Evolutionary conservation across 2,113 vertebrate genomes (phyloP), one percentile per base, ranked within the genome.

Genomic region (Microtus pennsylvanicus): DNA sequence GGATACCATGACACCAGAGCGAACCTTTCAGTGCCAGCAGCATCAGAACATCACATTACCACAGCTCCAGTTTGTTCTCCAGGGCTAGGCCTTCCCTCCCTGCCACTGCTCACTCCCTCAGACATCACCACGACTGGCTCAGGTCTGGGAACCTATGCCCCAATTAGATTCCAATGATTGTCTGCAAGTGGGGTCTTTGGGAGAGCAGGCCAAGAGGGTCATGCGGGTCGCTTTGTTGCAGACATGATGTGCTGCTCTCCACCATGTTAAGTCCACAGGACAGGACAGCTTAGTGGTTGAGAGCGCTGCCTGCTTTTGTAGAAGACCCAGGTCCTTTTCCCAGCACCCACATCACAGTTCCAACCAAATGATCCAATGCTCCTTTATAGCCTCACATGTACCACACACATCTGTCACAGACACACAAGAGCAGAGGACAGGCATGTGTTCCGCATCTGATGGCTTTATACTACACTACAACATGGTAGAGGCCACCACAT

Each of bases 1-100:
- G 89, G 35, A 45, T 11, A 19, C 28, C 1, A n/a, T 1, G 35
- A 21, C 0, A 4, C 17, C 80, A 50, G 7, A 22, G 3, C 22
- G 6, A 10, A 88, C 5, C 52, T 14, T 7, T 2, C 0, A 35
- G 11, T 47, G 11, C 50, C 0, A 30, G 35, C 9, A n/a, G 21
- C 22, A 16, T 2, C 12, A 30, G 58, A 11, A 28, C 24, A 7
- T 33, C 6, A 5, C 4, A 42, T 42, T 42, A 42, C 76, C 12
- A 0, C 26, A 4, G 28, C 52, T n/a, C 63, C 50, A 7, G 0
- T 0, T 0, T 10, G 38, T 19, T 55, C 85, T 12, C 2, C 0
- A 3, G 33, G 45, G 17, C 5, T 26, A 50, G 26, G 75, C 4
- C 1, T 0, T 1, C 67, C 67, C 72, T 7, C 38, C 50, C 26